These are phyloP conservation scores for Lasioglossum baleicum DNA, from an alignment of 1,140 invertebrate genomes.

Conservation along the genomic window DNA sequence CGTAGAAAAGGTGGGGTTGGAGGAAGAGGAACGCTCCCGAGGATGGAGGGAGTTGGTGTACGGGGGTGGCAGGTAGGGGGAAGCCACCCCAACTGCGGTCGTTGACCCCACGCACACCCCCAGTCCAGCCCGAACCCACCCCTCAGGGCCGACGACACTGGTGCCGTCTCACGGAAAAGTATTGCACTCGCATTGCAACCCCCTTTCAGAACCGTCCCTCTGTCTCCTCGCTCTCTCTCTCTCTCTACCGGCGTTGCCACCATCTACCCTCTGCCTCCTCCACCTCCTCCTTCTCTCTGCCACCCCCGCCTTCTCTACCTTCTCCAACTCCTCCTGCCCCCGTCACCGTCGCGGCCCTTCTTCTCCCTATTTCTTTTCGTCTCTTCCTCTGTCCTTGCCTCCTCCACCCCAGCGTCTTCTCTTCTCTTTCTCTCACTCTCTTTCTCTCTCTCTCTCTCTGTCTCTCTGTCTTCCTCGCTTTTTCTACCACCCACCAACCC, in stretches of 20 bases:
- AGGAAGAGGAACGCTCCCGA: conserved; percentile 31
- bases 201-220: conserved; percentile 59
- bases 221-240: conserved; percentile 45
- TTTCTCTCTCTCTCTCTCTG: conserved; percentile 35
- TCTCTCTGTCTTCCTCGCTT: conserved; percentile 18
- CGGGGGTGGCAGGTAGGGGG: conserved; percentile 62
- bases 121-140: conserved; percentile 75
- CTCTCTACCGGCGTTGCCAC: not conserved
- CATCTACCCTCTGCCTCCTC: conserved; percentile 36
- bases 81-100: conserved; percentile 73
- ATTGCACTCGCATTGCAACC: conserved; percentile 70
- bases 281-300: conserved; percentile 22
- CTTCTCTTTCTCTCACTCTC: not conserved
- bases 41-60: conserved; percentile 46
- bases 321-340: no score
- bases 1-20: conserved; percentile 36
- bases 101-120: conserved; percentile 75
- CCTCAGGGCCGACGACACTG: conserved; percentile 76
- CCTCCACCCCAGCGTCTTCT: no score
- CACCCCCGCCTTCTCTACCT: not conserved
- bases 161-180: conserved; percentile 78
- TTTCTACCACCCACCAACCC: conserved; percentile 6
- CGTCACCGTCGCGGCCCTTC: conserved; percentile 22
- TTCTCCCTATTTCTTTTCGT: conserved; percentile 40
- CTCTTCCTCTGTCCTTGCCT: conserved; percentile 7